phyloP scores from a whole-genome alignment of 64 coral and sea anemone species.

The Pocillopora verrucosa region DNA sequence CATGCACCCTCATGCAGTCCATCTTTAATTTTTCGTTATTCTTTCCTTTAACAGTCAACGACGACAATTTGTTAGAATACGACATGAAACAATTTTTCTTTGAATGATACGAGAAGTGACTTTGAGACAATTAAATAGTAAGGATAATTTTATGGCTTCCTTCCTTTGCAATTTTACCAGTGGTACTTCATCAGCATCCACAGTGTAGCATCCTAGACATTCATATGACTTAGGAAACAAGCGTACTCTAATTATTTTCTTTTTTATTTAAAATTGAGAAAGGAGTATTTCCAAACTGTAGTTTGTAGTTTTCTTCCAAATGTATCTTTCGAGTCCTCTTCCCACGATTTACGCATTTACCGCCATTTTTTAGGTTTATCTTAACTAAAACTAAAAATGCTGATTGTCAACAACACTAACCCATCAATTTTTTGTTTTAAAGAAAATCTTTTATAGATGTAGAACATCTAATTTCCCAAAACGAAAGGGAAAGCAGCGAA shows the following conservation, averaged over 20 bases:
- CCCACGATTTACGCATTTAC: neutral
- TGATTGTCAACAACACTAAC: neutral
- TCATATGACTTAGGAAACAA: neutral
- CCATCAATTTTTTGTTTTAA: neutral
- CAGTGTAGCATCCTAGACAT: neutral
- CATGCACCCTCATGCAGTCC: no score
- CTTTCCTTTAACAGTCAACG: neutral
- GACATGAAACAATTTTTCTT: neutral
- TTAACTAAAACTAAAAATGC: conserved; percentile 24
- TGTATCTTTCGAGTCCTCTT: neutral
- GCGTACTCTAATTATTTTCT: neutral
- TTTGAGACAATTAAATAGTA: conserved; percentile 1
- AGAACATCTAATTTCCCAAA: neutral
- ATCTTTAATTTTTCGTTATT: neutral
- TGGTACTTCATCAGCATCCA: neutral
- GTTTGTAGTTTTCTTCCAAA: neutral
- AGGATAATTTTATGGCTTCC: neutral
- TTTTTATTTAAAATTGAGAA: neutral
- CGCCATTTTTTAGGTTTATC: conserved; percentile 26
- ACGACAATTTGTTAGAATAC: neutral
- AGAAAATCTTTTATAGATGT: neutral
- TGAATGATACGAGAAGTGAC: neutral
- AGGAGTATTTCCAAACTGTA: neutral
- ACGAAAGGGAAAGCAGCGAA: neutral
- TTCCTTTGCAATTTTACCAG: neutral